Evolutionary conservation across 2,113 vertebrate genomes (phyloP).

Genomic region (Dromas ardeola): DNA sequence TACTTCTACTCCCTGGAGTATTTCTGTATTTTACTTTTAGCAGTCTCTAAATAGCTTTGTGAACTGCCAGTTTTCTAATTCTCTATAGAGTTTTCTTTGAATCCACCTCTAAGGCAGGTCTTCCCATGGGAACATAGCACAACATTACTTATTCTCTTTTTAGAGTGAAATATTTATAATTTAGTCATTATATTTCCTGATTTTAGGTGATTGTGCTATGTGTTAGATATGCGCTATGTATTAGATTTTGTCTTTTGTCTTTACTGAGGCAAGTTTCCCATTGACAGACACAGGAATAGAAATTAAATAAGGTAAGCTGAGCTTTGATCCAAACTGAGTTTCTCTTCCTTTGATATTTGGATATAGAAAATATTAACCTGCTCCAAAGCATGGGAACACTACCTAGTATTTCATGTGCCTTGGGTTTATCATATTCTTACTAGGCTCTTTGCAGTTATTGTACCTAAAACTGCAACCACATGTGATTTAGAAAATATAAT

Average conservation of each 20-base stretch:
- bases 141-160: neutral
- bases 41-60: neutral
- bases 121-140: neutral
- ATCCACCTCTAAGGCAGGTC: neutral
- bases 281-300: neutral
- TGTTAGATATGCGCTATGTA: neutral
- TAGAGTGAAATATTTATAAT: neutral
- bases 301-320: neutral
- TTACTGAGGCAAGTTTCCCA: neutral
- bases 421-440: neutral
- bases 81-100: neutral
- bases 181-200: neutral
- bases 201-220: neutral
- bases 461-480: neutral
- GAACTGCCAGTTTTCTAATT: neutral
- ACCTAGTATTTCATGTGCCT: neutral
- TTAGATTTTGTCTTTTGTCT: neutral
- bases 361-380: neutral
- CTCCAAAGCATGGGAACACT: neutral
- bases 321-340: neutral
- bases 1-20: neutral
- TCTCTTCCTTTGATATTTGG: neutral
- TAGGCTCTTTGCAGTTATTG: neutral
- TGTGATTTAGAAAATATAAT: neutral
- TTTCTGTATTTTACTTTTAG: neutral